Evolutionary conservation across 2,888 invertebrate species (phyloP).

Genomic region (Rotaria magnacalcarata): DNA sequence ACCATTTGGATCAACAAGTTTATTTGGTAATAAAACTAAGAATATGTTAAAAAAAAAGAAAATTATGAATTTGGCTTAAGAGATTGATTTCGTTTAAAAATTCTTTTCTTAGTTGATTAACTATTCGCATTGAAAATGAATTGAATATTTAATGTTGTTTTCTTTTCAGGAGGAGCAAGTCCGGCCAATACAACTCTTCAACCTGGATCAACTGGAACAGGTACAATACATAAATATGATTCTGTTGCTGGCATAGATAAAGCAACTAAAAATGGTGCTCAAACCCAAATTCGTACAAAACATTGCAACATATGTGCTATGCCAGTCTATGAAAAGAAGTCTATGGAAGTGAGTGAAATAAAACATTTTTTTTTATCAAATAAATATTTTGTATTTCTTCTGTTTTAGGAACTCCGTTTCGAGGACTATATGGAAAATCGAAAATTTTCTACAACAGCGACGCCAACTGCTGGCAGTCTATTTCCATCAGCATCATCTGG

Average conservation of each 20-base stretch:
- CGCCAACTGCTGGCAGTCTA: neutral
- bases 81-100: too few relatives aligned
- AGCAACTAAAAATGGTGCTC: neutral
- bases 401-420: neutral
- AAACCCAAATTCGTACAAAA: neutral
- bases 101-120: too few relatives aligned
- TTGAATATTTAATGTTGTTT: neutral
- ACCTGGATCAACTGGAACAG: neutral
- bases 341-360: neutral
- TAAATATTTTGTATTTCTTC: neutral
- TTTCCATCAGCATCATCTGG: neutral
- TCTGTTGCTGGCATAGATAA: neutral
- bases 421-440: slow-evolving; percentile 23
- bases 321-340: slow-evolving; percentile 26
- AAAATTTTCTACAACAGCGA: neutral
- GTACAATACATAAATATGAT: slow-evolving; percentile 27
- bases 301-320: neutral
- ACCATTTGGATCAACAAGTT: neutral
- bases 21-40: neutral
- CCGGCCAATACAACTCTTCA: neutral
- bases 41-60: too few relatives aligned
- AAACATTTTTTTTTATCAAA: neutral
- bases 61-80: too few relatives aligned
- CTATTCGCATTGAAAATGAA: too few relatives aligned
- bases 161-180: neutral